Base-by-base conservation (phyloP, 2,888 invertebrate species). In the Melieria omissa region DNA sequence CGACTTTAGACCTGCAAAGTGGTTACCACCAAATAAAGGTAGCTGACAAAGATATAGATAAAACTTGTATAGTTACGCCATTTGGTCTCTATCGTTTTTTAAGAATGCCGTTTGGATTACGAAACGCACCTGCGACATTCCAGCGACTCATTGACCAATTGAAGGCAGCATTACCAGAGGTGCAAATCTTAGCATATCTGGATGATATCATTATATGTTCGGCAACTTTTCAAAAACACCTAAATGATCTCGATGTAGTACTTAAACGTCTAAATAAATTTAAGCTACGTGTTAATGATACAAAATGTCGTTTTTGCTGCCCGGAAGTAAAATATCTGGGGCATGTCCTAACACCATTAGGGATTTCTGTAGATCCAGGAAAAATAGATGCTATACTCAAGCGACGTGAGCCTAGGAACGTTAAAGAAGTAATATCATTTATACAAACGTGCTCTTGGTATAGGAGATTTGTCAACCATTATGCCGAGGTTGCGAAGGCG, bases 361-460 rank as follows among this genome's bases (percentile, higher is more conserved):
- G 29, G 10, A 49, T 64, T 8, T 12, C 8, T 16, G 62, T 62
- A 14, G 62, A 62, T 62, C 46, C 62, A 44, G n/a, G 45, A 12
- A 62, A 60, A 62, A 45, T 62, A 14, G n/a, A 44, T 10, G 62
- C 45, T 14, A 45, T 62, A 14, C 4, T 12, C 49, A 12, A 49
- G 16, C 16, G 16, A 16, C n/a, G n/a, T 41, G n/a, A 60, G 42
- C 6, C 8, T 29, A 60, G 12, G 42, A 42, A 14, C n/a, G n/a
- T 80, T 4, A 80, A 80, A 58, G 78, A 81, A 45, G n/a, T 73
- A 4, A n/a, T 69, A 10, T 72, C 57, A 1, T 83, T 83, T 61
- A 45, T 83, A 5, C 81, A 83, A 71, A 80, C 76, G 5, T 75
- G 76, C 12, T 78, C 78, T 0, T 84, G 83, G 82, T 83, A 79